Percentiles rank a stretch among this genome's conserved stretches.
These are phyloP conservation scores for Fragum whitleyi DNA, from an alignment of 2,888 invertebrate species.

Conservation along the genomic window DNA sequence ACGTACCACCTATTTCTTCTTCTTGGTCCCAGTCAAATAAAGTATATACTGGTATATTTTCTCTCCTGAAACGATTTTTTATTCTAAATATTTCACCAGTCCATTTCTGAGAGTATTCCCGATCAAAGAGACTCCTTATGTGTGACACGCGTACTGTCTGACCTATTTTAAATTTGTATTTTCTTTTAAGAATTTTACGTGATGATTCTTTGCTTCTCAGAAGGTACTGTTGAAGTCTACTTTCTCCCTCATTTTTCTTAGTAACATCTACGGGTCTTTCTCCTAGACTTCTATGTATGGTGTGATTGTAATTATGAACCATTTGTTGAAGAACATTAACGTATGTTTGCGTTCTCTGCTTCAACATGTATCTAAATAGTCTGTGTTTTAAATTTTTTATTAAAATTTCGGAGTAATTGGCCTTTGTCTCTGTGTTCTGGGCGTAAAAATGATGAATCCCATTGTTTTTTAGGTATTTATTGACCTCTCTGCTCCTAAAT, in stretches of 20 bases:
- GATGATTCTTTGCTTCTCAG: neutral
- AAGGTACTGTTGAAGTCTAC: constrained; percentile 42
- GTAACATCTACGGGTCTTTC: constrained; percentile 19
- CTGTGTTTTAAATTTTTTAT: constrained; percentile 48
- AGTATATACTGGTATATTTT: constrained; percentile 38
- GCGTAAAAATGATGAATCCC: constrained; percentile 39
- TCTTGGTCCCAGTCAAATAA: constrained; percentile 35
- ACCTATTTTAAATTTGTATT: constrained; percentile 36
- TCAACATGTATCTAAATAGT: constrained; percentile 43
- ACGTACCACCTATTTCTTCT: constrained; percentile 42
- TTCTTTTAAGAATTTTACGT: neutral
- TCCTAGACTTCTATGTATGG: constrained; percentile 34
- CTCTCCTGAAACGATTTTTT: constrained; percentile 23
- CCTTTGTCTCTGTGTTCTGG: constrained; percentile 49
- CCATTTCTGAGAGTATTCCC: constrained; percentile 53
- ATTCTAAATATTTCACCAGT: constrained; percentile 50
- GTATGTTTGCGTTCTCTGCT: constrained; percentile 27
- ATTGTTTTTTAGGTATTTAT: constrained; percentile 25
- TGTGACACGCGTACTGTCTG: constrained; percentile 48
- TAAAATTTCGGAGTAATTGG: constrained; percentile 40
- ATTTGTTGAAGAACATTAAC: constrained; percentile 26
- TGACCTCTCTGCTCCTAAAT: constrained; percentile 24
- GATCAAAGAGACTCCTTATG: constrained; percentile 34
- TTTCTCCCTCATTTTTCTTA: constrained; percentile 32
- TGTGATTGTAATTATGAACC: constrained; percentile 37